Conservation (phyloP, 1,140 invertebrate genomes). For the Uloborus diversus region DNA sequence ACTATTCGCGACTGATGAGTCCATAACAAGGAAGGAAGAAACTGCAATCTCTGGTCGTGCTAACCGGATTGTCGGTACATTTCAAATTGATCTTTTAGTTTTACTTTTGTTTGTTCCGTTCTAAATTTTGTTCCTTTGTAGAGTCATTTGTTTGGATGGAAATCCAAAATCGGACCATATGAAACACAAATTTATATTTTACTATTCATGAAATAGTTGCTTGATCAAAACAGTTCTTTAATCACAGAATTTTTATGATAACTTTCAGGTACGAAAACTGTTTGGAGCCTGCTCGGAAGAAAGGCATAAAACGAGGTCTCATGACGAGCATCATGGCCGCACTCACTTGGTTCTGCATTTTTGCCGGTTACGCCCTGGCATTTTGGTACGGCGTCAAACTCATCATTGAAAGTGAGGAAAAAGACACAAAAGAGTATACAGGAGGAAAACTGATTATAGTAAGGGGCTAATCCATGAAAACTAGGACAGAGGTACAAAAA, state of each 20-base stretch:
- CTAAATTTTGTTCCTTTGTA: too few species aligned
- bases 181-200: too few species aligned
- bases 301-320: slow-evolving; percentile 77
- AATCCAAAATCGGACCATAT: neutral
- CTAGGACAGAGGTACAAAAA: too few species aligned
- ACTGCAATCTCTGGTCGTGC: too few species aligned
- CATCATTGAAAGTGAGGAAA: slow-evolving; percentile 57
- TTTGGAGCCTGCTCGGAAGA: slow-evolving; percentile 71
- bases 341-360: slow-evolving; percentile 77
- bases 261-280: slow-evolving; percentile 71
- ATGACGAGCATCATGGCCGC: slow-evolving; percentile 73
- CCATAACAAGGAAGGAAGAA: too few species aligned
- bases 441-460: slow-evolving; percentile 32
- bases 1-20: too few species aligned
- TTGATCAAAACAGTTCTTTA: too few species aligned
- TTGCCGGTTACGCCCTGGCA: slow-evolving; percentile 77
- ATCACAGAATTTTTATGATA: neutral
- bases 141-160: neutral
- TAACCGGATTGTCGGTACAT: too few species aligned
- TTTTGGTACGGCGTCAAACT: slow-evolving; percentile 87
- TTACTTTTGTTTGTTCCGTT: neutral
- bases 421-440: slow-evolving; percentile 11
- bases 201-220: too few species aligned
- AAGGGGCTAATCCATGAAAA: too few species aligned
- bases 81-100: neutral